Evolutionary conservation across 1,140 invertebrate species (phyloP).

Genomic region (Gyrodactylus bullatarudis): DNA sequence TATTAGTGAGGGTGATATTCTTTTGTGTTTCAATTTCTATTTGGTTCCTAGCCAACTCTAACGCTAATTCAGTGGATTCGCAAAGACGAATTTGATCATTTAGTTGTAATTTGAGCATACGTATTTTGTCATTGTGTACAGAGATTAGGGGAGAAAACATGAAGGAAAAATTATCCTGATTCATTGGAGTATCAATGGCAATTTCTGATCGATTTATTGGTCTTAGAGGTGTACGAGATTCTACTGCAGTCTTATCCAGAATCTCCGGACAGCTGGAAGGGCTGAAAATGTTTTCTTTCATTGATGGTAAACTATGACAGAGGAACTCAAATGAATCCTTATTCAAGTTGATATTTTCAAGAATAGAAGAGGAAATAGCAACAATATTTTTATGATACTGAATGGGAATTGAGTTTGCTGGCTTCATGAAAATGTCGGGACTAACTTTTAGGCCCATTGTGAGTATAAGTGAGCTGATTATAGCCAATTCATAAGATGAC

Average conservation of each 20-base stretch:
- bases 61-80: background rate
- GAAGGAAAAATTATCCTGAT: background rate
- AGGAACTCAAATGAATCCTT: background rate
- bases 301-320: background rate
- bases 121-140: background rate
- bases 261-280: background rate
- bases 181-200: background rate
- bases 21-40: background rate
- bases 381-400: background rate
- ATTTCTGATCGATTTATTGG: background rate
- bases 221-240: background rate
- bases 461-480: background rate
- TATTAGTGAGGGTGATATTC: background rate
- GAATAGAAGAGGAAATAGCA: background rate
- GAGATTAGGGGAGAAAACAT: background rate
- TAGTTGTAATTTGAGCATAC: background rate
- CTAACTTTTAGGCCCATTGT: background rate
- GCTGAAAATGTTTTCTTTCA: background rate
- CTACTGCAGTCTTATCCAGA: too few relatives aligned
- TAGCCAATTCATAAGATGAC: background rate
- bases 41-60: background rate
- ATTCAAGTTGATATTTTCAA: background rate
- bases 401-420: background rate
- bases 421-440: background rate
- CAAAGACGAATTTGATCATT: background rate